Evolutionary conservation across 1,140 invertebrate species (phyloP).

Genomic region (Melitaea cinxia): DNA sequence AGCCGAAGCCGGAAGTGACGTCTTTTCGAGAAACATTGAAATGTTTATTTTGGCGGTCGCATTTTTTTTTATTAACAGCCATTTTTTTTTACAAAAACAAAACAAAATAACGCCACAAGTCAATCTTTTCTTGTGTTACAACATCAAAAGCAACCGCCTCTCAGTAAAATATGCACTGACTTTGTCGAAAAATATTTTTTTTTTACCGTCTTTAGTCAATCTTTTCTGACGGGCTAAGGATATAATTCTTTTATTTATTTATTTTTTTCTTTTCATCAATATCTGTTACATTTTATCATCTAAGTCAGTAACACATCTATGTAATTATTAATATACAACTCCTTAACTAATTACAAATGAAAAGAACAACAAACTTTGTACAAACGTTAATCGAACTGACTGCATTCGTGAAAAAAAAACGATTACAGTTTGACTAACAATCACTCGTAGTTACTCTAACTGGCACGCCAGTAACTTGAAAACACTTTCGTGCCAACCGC

Average conservation of each 20-base stretch:
- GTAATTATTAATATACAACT: slow-evolving; percentile 54
- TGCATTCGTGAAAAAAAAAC: background rate
- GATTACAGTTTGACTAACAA: background rate
- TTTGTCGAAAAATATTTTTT: slow-evolving; percentile 67
- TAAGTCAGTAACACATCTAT: slow-evolving; percentile 60
- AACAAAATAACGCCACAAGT: slow-evolving; percentile 64
- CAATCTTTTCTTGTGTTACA: slow-evolving; percentile 74
- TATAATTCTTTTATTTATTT: too few species aligned
- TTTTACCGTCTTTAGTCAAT: slow-evolving; percentile 48
- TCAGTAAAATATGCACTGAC: slow-evolving; percentile 67
- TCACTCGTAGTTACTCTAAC: background rate
- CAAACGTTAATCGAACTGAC: slow-evolving; percentile 36
- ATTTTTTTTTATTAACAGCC: slow-evolving; percentile 46
- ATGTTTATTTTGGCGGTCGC: slow-evolving; percentile 66
- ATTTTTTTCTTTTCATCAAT: slow-evolving; percentile 50
- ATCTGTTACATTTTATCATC: slow-evolving; percentile 57
- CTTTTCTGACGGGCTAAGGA: slow-evolving; percentile 53
- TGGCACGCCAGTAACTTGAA: background rate
- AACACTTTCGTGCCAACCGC: too few species aligned
- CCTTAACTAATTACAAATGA: slow-evolving; percentile 41
- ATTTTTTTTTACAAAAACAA: slow-evolving; percentile 58
- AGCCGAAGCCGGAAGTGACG: slow-evolving; percentile 37
- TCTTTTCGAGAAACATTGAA: slow-evolving; percentile 44
- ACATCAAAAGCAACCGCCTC: slow-evolving; percentile 56
- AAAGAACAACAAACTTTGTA: slow-evolving; percentile 47